phyloP scores from a whole-genome alignment of 2,113 vertebrate genomes.

The Cnemophilus loriae region DNA sequence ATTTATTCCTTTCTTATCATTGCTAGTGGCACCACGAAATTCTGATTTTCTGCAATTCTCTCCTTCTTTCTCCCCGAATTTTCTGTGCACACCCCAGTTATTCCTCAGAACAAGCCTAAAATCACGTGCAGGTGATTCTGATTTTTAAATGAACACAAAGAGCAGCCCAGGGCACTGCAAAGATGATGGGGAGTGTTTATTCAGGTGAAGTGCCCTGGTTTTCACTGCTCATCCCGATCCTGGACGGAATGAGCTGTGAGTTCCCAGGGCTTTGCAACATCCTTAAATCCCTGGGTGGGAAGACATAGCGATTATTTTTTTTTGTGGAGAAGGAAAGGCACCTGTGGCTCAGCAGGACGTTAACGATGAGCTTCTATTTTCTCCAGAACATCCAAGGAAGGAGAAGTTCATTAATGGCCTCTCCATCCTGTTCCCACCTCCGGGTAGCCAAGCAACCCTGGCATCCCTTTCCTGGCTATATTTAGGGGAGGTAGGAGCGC shows the following conservation, averaged over 20 bases:
- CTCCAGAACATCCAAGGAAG: background rate
- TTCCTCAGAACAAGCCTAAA: background rate
- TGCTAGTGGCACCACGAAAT: background rate
- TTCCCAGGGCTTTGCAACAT: background rate
- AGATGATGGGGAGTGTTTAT: background rate
- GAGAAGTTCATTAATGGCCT: background rate
- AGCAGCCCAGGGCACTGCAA: too few relatives aligned
- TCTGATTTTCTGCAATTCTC: fast-evolving
- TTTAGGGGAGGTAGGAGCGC: background rate
- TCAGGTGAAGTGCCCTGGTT: background rate
- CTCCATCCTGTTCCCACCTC: background rate
- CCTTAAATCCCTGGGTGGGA: background rate
- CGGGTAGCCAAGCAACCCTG: background rate
- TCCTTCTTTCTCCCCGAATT: background rate
- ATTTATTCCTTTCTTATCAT: background rate
- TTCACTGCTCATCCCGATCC: background rate
- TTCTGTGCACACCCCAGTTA: fast-evolving
- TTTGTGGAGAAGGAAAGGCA: background rate
- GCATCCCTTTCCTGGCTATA: background rate
- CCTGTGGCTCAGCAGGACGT: background rate
- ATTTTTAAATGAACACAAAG: background rate
- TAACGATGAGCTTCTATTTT: background rate
- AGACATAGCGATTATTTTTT: too few relatives aligned
- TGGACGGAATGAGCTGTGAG: fast-evolving
- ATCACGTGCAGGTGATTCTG: background rate